Evolutionary conservation across 1,140 invertebrate genomes (phyloP).

Genomic region (Drosophila arawakana): DNA sequence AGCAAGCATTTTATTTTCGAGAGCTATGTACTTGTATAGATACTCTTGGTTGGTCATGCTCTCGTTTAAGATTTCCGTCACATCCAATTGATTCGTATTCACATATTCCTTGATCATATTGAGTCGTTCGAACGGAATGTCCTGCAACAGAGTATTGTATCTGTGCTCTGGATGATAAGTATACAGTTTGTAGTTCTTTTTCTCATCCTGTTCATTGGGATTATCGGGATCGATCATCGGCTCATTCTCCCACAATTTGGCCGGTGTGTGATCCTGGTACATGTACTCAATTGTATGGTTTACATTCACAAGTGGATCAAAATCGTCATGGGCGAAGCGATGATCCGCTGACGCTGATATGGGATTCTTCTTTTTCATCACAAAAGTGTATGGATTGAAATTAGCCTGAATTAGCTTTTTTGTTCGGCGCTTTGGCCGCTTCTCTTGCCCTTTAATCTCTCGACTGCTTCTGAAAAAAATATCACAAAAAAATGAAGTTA

Average conservation of each 20-base stretch:
- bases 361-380: constrained; percentile 60
- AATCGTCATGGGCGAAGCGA: constrained; percentile 50
- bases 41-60: constrained; percentile 65
- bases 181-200: constrained; percentile 79
- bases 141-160: constrained; percentile 76
- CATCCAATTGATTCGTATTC: constrained; percentile 55
- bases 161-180: constrained; percentile 77
- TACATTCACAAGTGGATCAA: constrained; percentile 49
- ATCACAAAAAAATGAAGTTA: background rate
- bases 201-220: constrained; percentile 70
- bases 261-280: constrained; percentile 71
- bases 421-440: constrained; percentile 53
- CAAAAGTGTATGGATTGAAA: constrained; percentile 62
- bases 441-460: constrained; percentile 32
- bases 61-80: constrained; percentile 39
- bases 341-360: constrained; percentile 65
- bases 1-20: constrained; percentile 77
- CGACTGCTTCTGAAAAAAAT: background rate
- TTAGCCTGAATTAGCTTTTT: constrained; percentile 64
- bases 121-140: constrained; percentile 75
- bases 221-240: constrained; percentile 70
- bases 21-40: constrained; percentile 63
- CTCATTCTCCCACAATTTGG: constrained; percentile 64
- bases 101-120: constrained; percentile 80
- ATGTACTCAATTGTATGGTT: constrained; percentile 62